Base-by-base conservation (phyloP, 2,113 vertebrate genomes). In the Dermatemys mawii region DNA sequence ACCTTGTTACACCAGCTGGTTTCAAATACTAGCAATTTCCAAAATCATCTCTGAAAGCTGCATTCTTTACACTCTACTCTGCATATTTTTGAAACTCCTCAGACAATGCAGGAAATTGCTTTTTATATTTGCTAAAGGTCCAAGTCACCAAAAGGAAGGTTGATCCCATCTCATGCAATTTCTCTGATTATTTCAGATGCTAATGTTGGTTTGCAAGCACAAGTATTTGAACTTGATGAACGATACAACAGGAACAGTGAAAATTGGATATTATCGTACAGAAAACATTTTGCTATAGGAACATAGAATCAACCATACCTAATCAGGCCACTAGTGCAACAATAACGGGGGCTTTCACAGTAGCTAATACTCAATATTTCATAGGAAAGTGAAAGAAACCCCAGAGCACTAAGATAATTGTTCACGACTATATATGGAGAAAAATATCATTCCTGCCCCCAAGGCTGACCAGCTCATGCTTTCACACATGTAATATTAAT, bases 21-120 rank as follows among this genome's bases (percentile, higher is more conserved):
- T 96, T 95, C 94, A 96, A 95, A 93, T 97, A 96, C 89, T 94
- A 95, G 85, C 81, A 94, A 83, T 94, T 97, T 96, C 94, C 87
- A 91, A 96, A 95, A 89, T 94, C 94, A 41, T 48, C 60, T 81
- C 82, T 60, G 94, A 95, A 86, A 93, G 88, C 83, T 75, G 81
- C 50, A 94, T 97, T 95, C 92, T 35, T 82, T 87, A 85, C 54
- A 87, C n/a, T 76, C 53, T 12, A 27, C 83, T 96, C 94, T 93
- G 93, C 94, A 83, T 78, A 81, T 2, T 88, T 97, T 82, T 80
- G 48, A 94, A 97, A 97, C 87, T 96, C 89, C 90, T 83, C 83
- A 87, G 90, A 91, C 84, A 88, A 84, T 8, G 67, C 80, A 90
- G 60, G 1, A 17, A 73, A n/a, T 87, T 14, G 86, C 67, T 57